phyloP scores from a whole-genome alignment of 2,888 invertebrate genomes.

The Troides helena region DNA sequence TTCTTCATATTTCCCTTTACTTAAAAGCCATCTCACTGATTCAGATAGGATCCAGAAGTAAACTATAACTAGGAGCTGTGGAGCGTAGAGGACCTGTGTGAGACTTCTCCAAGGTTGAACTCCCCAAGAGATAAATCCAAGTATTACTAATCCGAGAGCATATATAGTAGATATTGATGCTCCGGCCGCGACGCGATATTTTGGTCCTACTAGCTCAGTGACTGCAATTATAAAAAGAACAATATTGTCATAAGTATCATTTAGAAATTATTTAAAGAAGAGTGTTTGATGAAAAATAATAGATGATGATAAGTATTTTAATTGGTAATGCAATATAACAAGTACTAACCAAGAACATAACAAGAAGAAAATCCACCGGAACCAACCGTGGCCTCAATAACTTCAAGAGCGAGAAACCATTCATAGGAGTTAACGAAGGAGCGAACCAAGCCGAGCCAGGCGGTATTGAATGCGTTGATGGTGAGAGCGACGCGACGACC shows the following conservation, averaged over 20 bases:
- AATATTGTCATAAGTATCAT: too few species aligned
- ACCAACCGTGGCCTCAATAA: conserved; percentile 84
- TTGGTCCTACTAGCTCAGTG: conserved; percentile 88
- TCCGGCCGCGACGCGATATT: conserved; percentile 85
- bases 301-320: background rate
- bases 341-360: conserved; percentile 83
- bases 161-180: conserved; percentile 86
- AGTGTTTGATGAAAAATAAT: too few species aligned
- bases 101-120: conserved; percentile 85
- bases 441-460: conserved; percentile 83
- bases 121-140: conserved; percentile 86
- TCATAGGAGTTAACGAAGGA: conserved; percentile 85
- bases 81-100: conserved; percentile 84
- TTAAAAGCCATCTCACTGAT: conserved; percentile 88
- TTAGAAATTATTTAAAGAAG: too few species aligned
- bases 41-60: conserved; percentile 88
- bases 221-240: conserved; percentile 66
- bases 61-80: conserved; percentile 83
- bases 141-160: conserved; percentile 85
- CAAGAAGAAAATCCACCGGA: conserved; percentile 86
- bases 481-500: conserved; percentile 83
- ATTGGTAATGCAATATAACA: background rate
- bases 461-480: conserved; percentile 81
- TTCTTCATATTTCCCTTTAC: conserved; percentile 83
- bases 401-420: conserved; percentile 85